Base-by-base conservation (phyloP, 53 echinoderm and acorn worm species). In the Crossaster papposus region DNA sequence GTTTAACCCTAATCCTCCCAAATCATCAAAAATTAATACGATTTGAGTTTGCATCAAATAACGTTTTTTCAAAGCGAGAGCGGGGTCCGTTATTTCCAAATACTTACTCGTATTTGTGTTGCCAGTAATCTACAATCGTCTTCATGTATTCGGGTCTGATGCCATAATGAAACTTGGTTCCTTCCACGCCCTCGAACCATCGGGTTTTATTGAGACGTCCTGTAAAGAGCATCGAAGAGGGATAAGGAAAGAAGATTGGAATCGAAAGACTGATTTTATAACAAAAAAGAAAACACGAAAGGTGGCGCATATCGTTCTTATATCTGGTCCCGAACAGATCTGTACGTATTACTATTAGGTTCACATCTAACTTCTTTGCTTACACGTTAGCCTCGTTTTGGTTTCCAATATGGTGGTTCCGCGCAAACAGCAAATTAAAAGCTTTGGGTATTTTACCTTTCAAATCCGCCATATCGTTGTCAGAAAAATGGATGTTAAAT, bases 101-200 rank as follows among this genome's bases (percentile, higher is more conserved):
- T 9, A 74, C 75, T 54, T 85, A 94, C 95, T 91, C 91, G 90
- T 93, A 95, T 77, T 78, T 90, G 32, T 94, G 92, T 18, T 91
- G 83, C 96, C 96, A 96, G 64, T 96, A 91, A 77, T 93, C 90
- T 55, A 81, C 85, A 8, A 95, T 68, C n/a, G 44, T 90, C 80
- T 92, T 92, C 96, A 96, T 95, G 79, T 93, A 92, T 31, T 96
- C 94, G 1, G 96, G 88, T 14, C 88, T 81, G 29, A 92, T 79
- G 28, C 96, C 96, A 73, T 91, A 95, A 31, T 92, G 80, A 44
- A 92, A 96, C 23, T 85, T 84, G 14, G 93, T 92, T 7, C 81
- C 95, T 68, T 96, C 96, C 0, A 96, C 64, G 20, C 93, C 72
- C 6, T 95, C 95, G 23, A 93, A 93, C 68, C 68, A 68, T 1